Conservation (phyloP, 2,113 vertebrate species). For the Tragelaphus buxtoni region DNA sequence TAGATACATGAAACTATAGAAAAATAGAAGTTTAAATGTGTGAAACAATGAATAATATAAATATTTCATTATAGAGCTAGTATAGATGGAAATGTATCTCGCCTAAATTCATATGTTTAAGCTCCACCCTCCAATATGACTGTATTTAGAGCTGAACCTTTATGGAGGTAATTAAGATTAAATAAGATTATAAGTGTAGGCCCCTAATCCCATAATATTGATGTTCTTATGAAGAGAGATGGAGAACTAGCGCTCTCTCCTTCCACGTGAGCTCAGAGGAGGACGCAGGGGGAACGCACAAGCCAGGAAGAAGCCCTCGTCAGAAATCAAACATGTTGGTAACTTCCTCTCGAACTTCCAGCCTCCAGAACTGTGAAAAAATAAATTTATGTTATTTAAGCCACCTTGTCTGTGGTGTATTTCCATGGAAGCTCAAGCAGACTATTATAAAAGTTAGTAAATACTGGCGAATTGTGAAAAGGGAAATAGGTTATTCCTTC, state of each 20-base stretch:
- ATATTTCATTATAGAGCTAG: background rate
- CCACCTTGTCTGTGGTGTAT: background rate
- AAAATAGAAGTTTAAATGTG: background rate
- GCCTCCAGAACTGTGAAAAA: background rate
- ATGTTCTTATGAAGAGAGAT: background rate
- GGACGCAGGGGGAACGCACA: rapidly evolving
- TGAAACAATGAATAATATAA: background rate
- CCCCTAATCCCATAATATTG: background rate
- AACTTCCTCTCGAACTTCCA: background rate
- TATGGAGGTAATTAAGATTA: background rate
- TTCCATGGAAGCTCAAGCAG: too few species aligned
- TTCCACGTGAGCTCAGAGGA: background rate
- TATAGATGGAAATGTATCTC: background rate
- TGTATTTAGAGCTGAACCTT: background rate
- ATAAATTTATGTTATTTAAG: background rate
- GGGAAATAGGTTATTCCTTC: background rate
- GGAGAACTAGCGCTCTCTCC: background rate
- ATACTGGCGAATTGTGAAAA: background rate
- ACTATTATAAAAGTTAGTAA: background rate
- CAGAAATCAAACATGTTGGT: background rate
- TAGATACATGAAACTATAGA: background rate
- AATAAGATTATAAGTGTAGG: background rate
- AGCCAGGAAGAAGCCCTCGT: background rate
- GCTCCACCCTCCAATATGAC: background rate
- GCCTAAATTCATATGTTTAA: background rate